phyloP scores from a whole-genome alignment of 2,797 vertebrate genomes.

The Neosalanx taihuensis region DNA sequence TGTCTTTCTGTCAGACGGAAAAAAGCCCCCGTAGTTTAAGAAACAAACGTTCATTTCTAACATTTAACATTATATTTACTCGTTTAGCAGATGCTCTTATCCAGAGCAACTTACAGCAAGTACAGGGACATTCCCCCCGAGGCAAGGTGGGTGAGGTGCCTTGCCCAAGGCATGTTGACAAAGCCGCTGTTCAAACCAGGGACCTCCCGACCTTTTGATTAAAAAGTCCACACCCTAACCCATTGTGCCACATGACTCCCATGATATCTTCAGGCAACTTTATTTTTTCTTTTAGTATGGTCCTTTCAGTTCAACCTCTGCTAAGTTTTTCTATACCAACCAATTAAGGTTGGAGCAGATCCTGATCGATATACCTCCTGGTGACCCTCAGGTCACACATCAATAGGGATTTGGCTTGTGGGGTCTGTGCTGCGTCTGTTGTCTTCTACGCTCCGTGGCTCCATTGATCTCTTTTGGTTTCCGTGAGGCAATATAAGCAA shows the following conservation, averaged over 20 bases:
- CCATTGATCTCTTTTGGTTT: background rate
- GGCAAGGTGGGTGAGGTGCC: no score
- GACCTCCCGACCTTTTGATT: no score
- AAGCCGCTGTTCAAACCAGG: no score
- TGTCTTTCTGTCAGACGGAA: background rate
- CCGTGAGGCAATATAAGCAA: background rate
- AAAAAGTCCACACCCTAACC: no score
- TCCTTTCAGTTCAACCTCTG: background rate
- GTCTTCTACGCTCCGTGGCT: background rate
- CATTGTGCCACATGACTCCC: no score
- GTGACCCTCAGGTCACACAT: slow-evolving; percentile 37
- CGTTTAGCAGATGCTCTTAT: no score
- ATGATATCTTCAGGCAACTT: background rate
- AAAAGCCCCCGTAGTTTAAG: background rate
- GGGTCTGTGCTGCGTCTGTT: background rate
- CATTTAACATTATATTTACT: no score
- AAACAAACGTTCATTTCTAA: no score
- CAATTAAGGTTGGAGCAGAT: slow-evolving; percentile 38
- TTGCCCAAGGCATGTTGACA: no score
- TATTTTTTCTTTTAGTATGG: background rate
- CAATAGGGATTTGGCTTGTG: slow-evolving; percentile 33
- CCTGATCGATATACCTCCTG: slow-evolving; percentile 36
- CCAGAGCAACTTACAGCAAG: no score
- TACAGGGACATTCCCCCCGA: no score
- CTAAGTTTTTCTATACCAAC: slow-evolving; percentile 27